Base-by-base conservation (phyloP, 2,797 vertebrate genomes). In the Scolopax rusticola region DNA sequence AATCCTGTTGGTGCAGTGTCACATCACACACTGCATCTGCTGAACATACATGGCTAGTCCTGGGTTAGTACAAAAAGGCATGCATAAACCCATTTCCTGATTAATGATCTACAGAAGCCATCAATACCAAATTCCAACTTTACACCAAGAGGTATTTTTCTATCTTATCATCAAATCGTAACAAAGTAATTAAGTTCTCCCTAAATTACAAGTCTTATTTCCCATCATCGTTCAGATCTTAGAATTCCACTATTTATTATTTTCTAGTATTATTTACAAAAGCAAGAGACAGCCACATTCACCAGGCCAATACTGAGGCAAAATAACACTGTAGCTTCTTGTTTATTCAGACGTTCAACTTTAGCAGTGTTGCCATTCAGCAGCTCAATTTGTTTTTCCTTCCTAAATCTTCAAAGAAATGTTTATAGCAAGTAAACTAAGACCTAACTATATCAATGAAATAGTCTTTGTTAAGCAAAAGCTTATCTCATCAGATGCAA, bases 81-180 rank as follows among this genome's bases (percentile, higher is more conserved):
- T 11, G 51, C 85, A 94, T 41, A 77, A 84, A 89, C 78, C 91
- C 74, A 81, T 90, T 38, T 73, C 87, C 90, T 69, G 92, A 97
- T 97, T 97, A 97, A 96, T 97, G 69, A 97, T 97, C 96, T 95
- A 97, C 96, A 97, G 96, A 82, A 91, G 74, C 74, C 93, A 93
- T 93, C 96, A 82, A 96, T 94, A 87, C 95, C 86, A 38, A 90
- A 95, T 76, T 94, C 95, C 95, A 93, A 12, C 95, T 90, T 87
- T 76, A 95, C 76, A 91, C 77, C 11, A 5, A 89, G 90, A 81
- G 70, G 50, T 67, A 76, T 73, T 96, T 96, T 89, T 69, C 41
- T 76, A 82, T 60, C 56, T 87, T 32, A 32, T 53, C 63, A 60
- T 71, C 80, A 82, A 76, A 61, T 40, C 78, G 48, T 30, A 71